phyloP scores from a whole-genome alignment of 2,113 vertebrate species.

The Macquaria australasica region DNA sequence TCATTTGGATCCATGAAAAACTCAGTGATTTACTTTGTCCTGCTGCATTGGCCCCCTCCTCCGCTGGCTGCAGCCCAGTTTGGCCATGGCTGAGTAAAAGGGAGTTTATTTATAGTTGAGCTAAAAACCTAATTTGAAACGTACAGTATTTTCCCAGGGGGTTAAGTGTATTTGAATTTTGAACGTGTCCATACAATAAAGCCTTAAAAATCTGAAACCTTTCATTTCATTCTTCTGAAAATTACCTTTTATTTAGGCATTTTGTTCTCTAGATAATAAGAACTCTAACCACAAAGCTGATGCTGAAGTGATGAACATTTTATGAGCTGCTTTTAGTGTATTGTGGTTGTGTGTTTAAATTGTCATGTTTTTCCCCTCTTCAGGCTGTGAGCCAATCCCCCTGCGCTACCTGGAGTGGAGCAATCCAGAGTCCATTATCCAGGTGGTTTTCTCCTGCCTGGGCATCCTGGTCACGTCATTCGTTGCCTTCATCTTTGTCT shows the following conservation, averaged over 20 bases:
- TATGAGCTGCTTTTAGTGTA: slow-evolving; percentile 16
- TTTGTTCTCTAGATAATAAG: neutral
- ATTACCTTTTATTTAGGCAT: neutral
- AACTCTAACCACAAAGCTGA: neutral
- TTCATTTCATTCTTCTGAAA: neutral
- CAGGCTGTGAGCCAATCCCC: slow-evolving; percentile 92
- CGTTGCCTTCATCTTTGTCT: slow-evolving; percentile 95
- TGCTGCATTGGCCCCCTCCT: slow-evolving; percentile 62
- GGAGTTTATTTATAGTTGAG: slow-evolving; percentile 87
- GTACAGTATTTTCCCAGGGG: slow-evolving; percentile 76
- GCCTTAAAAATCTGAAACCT: neutral
- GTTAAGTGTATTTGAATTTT: slow-evolving; percentile 47
- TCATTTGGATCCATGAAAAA: slow-evolving; percentile 51
- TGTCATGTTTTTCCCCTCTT: slow-evolving; percentile 15
- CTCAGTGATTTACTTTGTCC: slow-evolving; percentile 63
- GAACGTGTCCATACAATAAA: slow-evolving; percentile 20
- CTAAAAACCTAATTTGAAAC: slow-evolving; percentile 87
- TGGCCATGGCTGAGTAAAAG: slow-evolving; percentile 68
- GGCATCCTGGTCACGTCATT: slow-evolving; percentile 97
- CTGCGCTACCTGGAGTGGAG: slow-evolving; percentile 95
- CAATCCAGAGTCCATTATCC: slow-evolving; percentile 95
- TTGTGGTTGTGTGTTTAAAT: slow-evolving; percentile 19
- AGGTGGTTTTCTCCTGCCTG: slow-evolving; percentile 95
- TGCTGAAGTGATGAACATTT: slow-evolving; percentile 9
- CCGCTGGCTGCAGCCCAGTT: slow-evolving; percentile 67